Conservation (phyloP, 2,888 invertebrate species). For the Hemithea aestivaria region DNA sequence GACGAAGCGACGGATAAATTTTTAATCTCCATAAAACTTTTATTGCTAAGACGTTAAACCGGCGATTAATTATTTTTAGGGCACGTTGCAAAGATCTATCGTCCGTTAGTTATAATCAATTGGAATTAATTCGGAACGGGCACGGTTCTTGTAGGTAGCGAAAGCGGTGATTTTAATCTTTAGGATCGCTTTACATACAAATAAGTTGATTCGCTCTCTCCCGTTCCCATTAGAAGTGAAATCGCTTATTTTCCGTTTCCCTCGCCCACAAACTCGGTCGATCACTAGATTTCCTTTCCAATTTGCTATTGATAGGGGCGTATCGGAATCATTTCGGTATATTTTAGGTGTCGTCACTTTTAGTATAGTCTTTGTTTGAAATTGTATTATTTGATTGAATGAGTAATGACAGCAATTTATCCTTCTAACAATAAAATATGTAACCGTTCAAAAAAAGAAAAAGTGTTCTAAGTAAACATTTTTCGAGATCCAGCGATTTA, state of each 20-base stretch:
- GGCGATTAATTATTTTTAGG: constrained; percentile 17
- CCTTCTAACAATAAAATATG: constrained; percentile 5
- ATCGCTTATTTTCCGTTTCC: constrained; percentile 51
- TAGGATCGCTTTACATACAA: constrained; percentile 44
- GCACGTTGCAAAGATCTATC: no score
- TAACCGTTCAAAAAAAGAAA: constrained; percentile 1
- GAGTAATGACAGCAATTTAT: not conserved
- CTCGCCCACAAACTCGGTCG: constrained; percentile 42
- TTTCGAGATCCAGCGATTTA: constrained; percentile 23
- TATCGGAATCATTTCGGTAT: no score
- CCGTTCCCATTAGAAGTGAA: constrained; percentile 46
- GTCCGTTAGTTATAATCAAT: constrained; percentile 20
- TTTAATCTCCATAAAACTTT: constrained; percentile 28
- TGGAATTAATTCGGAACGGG: constrained; percentile 25
- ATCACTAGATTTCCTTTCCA: constrained; percentile 20
- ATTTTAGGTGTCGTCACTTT: no score
- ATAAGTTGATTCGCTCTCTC: constrained; percentile 43
- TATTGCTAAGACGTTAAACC: constrained; percentile 7
- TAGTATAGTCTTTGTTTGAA: no score
- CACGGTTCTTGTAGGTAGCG: constrained; percentile 28
- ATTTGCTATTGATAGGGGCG: constrained; percentile 8
- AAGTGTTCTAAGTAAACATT: constrained; percentile 2
- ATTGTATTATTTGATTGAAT: constrained; percentile 16
- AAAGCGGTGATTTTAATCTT: constrained; percentile 36
- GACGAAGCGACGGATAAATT: constrained; percentile 32